Conservation (phyloP, 1,140 invertebrate genomes). For the Meloidogyne exigua region DNA sequence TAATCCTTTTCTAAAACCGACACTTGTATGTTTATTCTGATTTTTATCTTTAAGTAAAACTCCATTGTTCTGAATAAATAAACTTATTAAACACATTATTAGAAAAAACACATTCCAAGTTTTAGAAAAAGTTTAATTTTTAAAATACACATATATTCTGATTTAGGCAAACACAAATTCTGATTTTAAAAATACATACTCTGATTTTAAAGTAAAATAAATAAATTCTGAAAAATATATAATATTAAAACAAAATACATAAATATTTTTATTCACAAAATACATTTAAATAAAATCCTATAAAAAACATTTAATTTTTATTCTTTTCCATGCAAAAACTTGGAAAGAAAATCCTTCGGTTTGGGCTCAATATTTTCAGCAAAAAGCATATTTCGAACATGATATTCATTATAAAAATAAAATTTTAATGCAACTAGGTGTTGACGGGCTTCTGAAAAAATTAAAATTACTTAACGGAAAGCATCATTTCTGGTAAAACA, state of each 20-base stretch:
- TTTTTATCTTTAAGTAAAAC: too few relatives aligned
- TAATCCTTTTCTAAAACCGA: too few relatives aligned
- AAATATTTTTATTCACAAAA: not conserved
- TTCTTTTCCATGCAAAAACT: constrained; percentile 23
- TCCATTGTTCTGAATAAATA: too few relatives aligned
- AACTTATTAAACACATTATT: too few relatives aligned
- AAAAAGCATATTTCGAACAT: constrained; percentile 26
- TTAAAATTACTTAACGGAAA: too few relatives aligned
- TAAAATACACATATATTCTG: not conserved
- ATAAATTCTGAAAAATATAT: not conserved
- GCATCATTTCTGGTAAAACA: too few relatives aligned
- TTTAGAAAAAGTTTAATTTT: too few relatives aligned
- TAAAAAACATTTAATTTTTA: not conserved
- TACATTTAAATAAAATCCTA: not conserved
- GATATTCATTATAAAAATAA: constrained; percentile 23
- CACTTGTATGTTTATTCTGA: too few relatives aligned
- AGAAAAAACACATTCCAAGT: too few relatives aligned
- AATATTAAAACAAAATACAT: not conserved
- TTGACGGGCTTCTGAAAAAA: not conserved
- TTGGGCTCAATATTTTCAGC: constrained; percentile 28
- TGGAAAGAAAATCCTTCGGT: constrained; percentile 27
- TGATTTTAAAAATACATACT: not conserved
- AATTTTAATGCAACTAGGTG: constrained; percentile 1
- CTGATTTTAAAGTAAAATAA: not conserved
- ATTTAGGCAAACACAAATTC: not conserved